Conservation (phyloP, 2,888 invertebrate species). For the Zaprionus bogoriensis region DNA sequence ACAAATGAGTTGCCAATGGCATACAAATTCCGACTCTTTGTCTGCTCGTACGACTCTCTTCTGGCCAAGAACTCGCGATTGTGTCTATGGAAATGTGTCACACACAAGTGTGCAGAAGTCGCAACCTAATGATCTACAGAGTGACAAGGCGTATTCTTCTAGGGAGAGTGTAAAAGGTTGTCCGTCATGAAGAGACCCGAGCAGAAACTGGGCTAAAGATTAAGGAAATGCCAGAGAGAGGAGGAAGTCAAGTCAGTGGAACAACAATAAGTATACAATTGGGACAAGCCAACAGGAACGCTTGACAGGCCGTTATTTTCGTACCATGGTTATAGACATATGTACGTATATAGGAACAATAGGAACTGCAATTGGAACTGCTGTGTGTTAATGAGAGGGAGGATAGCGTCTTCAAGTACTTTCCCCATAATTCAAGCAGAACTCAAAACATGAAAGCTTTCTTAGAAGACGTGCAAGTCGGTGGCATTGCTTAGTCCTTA, state of each 20-base stretch:
- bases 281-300: conserved; percentile 25
- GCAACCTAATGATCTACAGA: conserved; percentile 58
- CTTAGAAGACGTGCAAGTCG: too few relatives aligned
- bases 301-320: conserved; percentile 34
- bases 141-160: conserved; percentile 59
- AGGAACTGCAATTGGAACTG: conserved; percentile 21
- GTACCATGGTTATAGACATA: conserved; percentile 31
- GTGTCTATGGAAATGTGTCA: conserved; percentile 63
- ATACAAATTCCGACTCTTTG: conserved; percentile 62
- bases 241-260: conserved; percentile 46
- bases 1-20: conserved; percentile 59
- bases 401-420: conserved; percentile 1
- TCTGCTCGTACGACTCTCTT: neutral
- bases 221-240: conserved; percentile 47
- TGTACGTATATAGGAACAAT: conserved; percentile 11
- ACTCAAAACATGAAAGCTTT: too few relatives aligned
- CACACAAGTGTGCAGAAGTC: conserved; percentile 44
- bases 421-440: too few relatives aligned
- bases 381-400: neutral
- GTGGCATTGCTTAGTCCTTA: too few relatives aligned
- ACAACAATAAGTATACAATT: conserved; percentile 27
- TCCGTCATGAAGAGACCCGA: conserved; percentile 33
- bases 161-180: conserved; percentile 68
- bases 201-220: conserved; percentile 53
- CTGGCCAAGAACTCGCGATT: conserved; percentile 42